Evolutionary conservation across 2,797 vertebrate genomes (phyloP), one percentile per base, ranked within the genome.

Genomic region (Pelochelys cantorii): DNA sequence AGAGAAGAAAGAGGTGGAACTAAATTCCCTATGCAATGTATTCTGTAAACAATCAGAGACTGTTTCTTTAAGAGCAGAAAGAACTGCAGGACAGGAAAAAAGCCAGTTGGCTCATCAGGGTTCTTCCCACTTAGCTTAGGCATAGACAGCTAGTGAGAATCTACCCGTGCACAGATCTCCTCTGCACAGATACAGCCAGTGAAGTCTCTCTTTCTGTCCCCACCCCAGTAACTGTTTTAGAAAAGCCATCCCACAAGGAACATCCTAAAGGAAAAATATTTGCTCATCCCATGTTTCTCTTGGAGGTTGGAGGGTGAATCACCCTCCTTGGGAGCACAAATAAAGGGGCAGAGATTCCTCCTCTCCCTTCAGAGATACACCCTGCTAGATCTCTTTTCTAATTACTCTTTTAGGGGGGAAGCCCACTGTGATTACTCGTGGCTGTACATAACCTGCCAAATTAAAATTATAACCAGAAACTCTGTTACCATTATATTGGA

Each of bases 31-130:
- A 10, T 71, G 68, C 22, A 11, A 20, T 71, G 20, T 71, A 52
- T 57, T 83, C 59, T 11, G 22, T 81, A 93, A 92, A 93, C 29
- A 90, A 91, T 15, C 57, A 87, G 68, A 86, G 59, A 48, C 74
- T 77, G 82, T 54, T 55, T 60, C 31, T 93, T 95, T 37, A 84
- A 52, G 74, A 71, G 42, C 3, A 5, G 82, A 90, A 80, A 62
- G n/a, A 31, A 68, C 3, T 2, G 31, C 57, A 89, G 80, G 68
- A 77, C 27, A 85, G 90, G 88, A 95, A 92, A 85, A 48, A 53
- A 4, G 34, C 34, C 87, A 90, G 34, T 18, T 96, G 82, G 90
- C 53, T 93, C 87, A 88, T 74, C 71, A 85, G 78, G 59, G 83
- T 52, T 59, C 87, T 83, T 56, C n/a, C 80, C 53, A 42, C 1